Base-by-base conservation (phyloP, 2,113 vertebrate species). In the Malurus elegans region DNA sequence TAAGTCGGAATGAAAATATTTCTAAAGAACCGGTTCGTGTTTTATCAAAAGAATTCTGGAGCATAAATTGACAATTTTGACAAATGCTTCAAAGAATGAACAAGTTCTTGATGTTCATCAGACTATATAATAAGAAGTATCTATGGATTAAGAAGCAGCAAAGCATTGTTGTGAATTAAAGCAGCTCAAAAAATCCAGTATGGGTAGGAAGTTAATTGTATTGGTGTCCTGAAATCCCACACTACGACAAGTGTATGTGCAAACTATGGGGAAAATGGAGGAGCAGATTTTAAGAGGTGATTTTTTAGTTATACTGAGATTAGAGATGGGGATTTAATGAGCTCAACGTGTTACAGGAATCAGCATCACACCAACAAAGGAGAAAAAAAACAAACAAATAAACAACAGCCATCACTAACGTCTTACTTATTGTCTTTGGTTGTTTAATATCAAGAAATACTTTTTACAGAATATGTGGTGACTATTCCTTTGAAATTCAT, bases 361-460 rank as follows among this genome's bases (percentile, higher is more conserved):
- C 15, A 26, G 84, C 40, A 88, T 26, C 71, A 34, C 69, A 90
- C 7, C 75, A 86, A 47, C 72, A 64, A 80, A 74, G 21, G 47
- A 34, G 50, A 48, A 58, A 54, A 54, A 71, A 72, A 31, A 4
- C 38, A 86, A 50, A 51, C 47, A 70, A 84, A 95, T 65, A 93
- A 78, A 91, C 85, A 89, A 80, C 78, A 87, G 74, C 60, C 70
- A 93, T 90, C 84, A 86, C 89, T 93, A 96, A 70, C 51, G 17
- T 92, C 90, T 93, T 92, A 73, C 50, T 6, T 92, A 95, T 88
- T 73, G 86, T 94, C 94, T 97, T 96, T 96, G 96, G 96, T 95
- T 92, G 82, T 96, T 97, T 96, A 96, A 97, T 97, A 92, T 87
- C 89, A 97, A 94, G 89, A 96, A 96, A 96, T 90, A 93, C 64